Evolutionary conservation across 2,113 vertebrate genomes (phyloP), one percentile per base, ranked within the genome.

Genomic region (Manacus vitellinus): DNA sequence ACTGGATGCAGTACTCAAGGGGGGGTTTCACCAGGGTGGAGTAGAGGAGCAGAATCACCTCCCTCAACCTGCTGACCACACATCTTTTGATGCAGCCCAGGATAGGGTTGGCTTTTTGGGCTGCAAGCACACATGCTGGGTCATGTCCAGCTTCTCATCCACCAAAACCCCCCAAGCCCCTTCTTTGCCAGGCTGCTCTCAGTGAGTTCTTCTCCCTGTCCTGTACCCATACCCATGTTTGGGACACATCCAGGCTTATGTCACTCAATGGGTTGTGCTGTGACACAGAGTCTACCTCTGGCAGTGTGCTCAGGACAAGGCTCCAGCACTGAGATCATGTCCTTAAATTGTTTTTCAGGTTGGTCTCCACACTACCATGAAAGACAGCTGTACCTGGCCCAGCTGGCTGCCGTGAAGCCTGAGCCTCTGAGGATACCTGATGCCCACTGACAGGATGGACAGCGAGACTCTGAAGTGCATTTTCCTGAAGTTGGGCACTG

Each of bases 101-200:
- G 47, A 35, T 12, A 15, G 0, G 1, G 47, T 28, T 43, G 22
- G 14, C 41, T 84, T 43, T 77, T n/a, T 43, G 56, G 35, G 49
- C 35, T 56, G 55, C 22, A 41, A 43, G 71, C 25, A 24, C 72
- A 76, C 63, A 9, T 62, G 35, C 47, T 19, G 25, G 25, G 72
- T 63, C 31, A 7, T 9, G 18, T 23, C 71, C 79, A 90, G 71
- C 31, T 51, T 23, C n/a, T 55, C n/a, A 62, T 27, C 41, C 55
- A 49, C 12, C 0, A 0, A 49, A 43, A 19, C 14, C 41, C 35
- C n/a, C 41, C 21, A 13, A 12, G 21, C 62, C 41, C 41, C 41
- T 31, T 41, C 62, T 55, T 17, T 0, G 0, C 20, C 1, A 0
- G 55, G 12, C 30, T 19, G 49, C 63, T 56, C 72, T 47, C 72